Percentiles rank a stretch among this genome's conserved stretches.
These are phyloP conservation scores for Phasianus colchicus DNA, from an alignment of 2,113 vertebrate species.

Conservation along the genomic window DNA sequence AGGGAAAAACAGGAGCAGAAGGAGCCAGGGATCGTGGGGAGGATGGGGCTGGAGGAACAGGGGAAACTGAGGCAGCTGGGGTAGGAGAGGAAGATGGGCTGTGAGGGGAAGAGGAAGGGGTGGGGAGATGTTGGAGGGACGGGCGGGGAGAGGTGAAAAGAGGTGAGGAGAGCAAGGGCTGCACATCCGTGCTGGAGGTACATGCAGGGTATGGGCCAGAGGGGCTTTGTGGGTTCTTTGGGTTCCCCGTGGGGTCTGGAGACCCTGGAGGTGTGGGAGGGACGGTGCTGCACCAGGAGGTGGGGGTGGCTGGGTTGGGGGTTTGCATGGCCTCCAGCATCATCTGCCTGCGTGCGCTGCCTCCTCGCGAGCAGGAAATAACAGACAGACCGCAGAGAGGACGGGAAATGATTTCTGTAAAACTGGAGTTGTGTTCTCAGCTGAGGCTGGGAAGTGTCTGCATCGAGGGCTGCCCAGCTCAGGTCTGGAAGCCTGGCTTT, in stretches of 20 bases:
- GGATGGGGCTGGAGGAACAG: not conserved
- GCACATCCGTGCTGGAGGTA: fast-evolving
- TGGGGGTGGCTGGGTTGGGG: fast-evolving
- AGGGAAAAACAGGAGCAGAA: not conserved
- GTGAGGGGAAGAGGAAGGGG: not conserved
- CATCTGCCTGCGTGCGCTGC: not conserved
- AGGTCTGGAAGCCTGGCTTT: not conserved
- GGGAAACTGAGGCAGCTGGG: not conserved
- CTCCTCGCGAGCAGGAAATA: conserved; percentile 41
- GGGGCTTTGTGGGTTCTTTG: not conserved
- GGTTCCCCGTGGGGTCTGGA: not conserved
- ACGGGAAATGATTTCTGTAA: conserved; percentile 39
- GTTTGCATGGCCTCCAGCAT: not conserved
- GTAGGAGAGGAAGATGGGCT: not conserved
- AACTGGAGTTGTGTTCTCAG: not conserved
- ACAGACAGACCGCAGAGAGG: conserved; percentile 52
- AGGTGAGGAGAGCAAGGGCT: not conserved
- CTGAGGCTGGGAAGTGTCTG: not conserved
- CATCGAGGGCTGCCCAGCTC: fast-evolving
- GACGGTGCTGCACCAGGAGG: not conserved
- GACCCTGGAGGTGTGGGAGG: fast-evolving
- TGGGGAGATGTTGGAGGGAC: not conserved
- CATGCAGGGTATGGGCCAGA: fast-evolving
- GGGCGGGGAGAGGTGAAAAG: not conserved
- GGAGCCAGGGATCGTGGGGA: fast-evolving